These are phyloP conservation scores for Anser brachyrhynchus DNA, from an alignment of 2,113 vertebrate species.

Conservation along the genomic window DNA sequence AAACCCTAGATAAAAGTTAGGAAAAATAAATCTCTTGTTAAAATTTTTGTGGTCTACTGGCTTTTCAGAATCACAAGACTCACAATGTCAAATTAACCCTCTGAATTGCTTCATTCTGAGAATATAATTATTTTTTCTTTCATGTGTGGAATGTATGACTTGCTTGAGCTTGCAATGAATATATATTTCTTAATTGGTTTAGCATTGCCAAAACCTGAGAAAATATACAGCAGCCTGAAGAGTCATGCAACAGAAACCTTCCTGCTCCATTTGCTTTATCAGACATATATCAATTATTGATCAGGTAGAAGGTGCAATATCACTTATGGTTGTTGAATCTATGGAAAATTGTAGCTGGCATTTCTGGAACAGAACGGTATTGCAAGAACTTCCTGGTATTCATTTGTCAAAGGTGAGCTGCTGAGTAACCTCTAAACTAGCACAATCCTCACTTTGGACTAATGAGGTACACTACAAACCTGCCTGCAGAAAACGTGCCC, in stretches of 20 bases:
- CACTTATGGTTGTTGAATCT: not conserved
- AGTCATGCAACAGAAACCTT: not conserved
- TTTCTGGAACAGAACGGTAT: slow-evolving; percentile 1
- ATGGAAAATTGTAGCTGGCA: slow-evolving; percentile 34
- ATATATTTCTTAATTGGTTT: not conserved
- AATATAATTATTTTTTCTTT: slow-evolving; percentile 4
- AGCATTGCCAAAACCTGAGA: not conserved
- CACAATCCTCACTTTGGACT: not conserved
- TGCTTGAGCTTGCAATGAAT: not conserved
- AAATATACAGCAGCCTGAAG: not conserved
- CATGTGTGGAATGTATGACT: not conserved
- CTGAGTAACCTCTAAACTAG: not conserved
- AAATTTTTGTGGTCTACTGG: not conserved
- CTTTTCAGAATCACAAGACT: not conserved
- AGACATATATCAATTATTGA: slow-evolving; percentile 52
- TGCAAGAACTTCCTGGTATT: not conserved
- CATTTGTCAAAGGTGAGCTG: not conserved
- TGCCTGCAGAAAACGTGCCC: not conserved
- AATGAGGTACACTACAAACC: not conserved
- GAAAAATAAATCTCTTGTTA: not conserved
- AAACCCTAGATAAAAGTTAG: not conserved
- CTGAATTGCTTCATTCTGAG: not conserved
- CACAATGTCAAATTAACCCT: not conserved
- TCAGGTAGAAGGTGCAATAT: not conserved
- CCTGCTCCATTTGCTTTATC: slow-evolving; percentile 21